phyloP scores from a whole-genome alignment of 2,888 invertebrate genomes.

The Chrysolina haemoptera region DNA sequence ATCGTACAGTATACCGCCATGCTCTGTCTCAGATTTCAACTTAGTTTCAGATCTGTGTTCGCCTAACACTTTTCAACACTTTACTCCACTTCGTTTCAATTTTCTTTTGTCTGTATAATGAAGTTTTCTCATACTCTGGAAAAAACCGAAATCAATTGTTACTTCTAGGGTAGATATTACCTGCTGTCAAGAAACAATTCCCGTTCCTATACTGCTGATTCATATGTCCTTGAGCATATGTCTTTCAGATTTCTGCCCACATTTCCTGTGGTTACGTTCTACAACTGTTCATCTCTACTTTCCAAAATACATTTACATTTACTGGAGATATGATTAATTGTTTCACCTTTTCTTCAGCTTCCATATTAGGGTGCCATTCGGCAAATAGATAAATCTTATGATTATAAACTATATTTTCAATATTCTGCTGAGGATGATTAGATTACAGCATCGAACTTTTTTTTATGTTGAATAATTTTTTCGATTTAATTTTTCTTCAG shows the following conservation, averaged over 20 bases:
- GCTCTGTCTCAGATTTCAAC: no score
- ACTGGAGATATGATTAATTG: conserved; percentile 15
- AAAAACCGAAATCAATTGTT: not conserved
- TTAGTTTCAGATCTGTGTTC: no score
- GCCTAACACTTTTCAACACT: no score
- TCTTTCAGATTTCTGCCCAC: conserved; percentile 21
- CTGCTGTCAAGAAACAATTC: conserved; percentile 7
- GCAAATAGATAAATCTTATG: not conserved
- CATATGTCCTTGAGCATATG: conserved; percentile 21
- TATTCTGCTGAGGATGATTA: not conserved
- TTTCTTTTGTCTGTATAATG: not conserved
- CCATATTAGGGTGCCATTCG: conserved; percentile 3
- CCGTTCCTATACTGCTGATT: conserved; percentile 11
- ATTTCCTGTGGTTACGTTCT: conserved; percentile 7
- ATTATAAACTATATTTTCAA: not conserved
- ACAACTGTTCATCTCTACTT: conserved; percentile 14
- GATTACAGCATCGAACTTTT: not conserved
- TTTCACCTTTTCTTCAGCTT: conserved; percentile 6
- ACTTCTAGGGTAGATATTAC: not conserved
- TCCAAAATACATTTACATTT: conserved; percentile 15
- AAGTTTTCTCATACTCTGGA: not conserved
- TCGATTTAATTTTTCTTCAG: no score
- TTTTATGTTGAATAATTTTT: no score
- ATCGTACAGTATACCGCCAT: not conserved
- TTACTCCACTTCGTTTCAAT: no score